Evolutionary conservation across 2,113 vertebrate genomes (phyloP).

Genomic region (Festucalex cinctus): DNA sequence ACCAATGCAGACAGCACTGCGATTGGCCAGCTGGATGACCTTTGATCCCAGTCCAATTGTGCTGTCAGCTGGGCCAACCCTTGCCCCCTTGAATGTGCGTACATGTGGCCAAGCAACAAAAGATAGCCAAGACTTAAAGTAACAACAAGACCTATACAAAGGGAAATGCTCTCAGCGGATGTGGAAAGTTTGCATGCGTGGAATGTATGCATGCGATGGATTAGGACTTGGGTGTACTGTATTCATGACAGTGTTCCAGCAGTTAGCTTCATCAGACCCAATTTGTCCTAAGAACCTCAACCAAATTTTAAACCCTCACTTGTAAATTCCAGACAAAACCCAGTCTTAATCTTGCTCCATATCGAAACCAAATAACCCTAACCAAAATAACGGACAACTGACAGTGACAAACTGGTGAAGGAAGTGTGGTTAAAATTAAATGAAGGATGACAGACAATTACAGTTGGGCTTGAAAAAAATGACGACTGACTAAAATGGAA

Average conservation of each 20-base stretch:
- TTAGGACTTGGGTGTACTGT: conserved; percentile 28
- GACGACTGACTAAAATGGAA: too few species aligned
- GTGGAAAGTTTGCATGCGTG: conserved; percentile 29
- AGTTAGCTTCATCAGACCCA: conserved; percentile 23
- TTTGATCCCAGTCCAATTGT: conserved; percentile 62
- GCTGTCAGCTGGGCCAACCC: conserved; percentile 54
- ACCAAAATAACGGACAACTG: background rate
- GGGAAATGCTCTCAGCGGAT: conserved; percentile 53
- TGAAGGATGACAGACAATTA: too few species aligned
- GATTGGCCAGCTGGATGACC: conserved; percentile 68
- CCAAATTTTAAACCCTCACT: background rate
- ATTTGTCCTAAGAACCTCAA: conserved; percentile 1
- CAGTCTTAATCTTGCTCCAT: background rate
- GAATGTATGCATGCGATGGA: conserved; percentile 6
- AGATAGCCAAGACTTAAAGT: conserved; percentile 48
- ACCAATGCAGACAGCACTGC: conserved; percentile 29
- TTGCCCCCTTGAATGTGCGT: conserved; percentile 34
- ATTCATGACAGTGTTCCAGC: conserved; percentile 32
- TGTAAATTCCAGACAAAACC: background rate
- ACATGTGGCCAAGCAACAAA: conserved; percentile 38
- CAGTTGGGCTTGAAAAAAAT: too few species aligned
- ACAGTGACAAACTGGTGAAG: too few species aligned
- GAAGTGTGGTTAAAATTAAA: too few species aligned
- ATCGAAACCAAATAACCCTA: background rate
- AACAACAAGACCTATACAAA: conserved; percentile 48